Evolutionary conservation across 2,888 invertebrate species (phyloP), one percentile per base, ranked within the genome.

Genomic region (Caenorhabditis zanzibari): DNA sequence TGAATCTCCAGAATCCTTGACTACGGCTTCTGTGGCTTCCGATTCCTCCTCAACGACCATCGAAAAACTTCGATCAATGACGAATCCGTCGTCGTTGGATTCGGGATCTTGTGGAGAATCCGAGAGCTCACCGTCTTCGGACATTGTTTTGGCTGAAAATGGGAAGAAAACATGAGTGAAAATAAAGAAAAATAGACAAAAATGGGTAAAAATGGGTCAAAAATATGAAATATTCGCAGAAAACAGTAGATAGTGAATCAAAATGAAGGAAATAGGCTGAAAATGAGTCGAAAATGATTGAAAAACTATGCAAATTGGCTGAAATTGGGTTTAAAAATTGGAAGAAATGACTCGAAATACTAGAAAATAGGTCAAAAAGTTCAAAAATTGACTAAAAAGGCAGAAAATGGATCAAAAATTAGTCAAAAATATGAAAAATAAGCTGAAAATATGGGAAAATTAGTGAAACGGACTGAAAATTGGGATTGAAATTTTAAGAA

Each of bases 51-150:
- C 63, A 63, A 77, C 32, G 22, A 77, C 69, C 28, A 44, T 63
- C 26, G 71, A 77, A 16, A 16, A 38, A 5, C 9, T 61, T 26
- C 35, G 19, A 56, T 83, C 77, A 5, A 83, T 71, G 10, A 75
- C 38, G 52, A 83, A 77, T 41, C 41, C 16, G 22, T 72, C 72
- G 32, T 61, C 77, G 22, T 16, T 35, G 35, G 26, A 12, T 41
- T 77, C 77, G n/a, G n/a, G n/a, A n/a, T n/a, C n/a, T n/a, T n/a
- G n/a, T 19, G 52, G 68, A 2, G 58, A 72, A 49, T 76, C 66
- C 9, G 75, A 72, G 10, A 75, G 28, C 32, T 82, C 81, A 16
- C 81, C 81, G 66, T 82, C 81, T 66, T 82, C 81, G 2, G 59
- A 59, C 81, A 82, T 82, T 63, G n/a, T 32, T 61, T 32, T 32